These are phyloP conservation scores for Catostomus latipinnis DNA, from an alignment of 2,797 vertebrate genomes.

Conservation along the genomic window DNA sequence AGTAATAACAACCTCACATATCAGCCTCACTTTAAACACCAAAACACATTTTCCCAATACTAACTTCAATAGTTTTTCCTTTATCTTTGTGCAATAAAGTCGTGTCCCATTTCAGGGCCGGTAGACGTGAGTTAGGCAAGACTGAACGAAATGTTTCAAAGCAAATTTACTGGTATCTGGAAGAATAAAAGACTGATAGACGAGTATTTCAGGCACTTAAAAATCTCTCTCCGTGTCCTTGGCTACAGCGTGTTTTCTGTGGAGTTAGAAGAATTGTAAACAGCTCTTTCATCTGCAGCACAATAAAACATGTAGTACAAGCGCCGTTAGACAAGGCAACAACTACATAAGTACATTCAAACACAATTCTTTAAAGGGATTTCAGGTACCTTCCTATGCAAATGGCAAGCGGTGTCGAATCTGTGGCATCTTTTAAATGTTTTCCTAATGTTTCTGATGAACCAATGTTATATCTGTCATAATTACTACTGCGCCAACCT, in stretches of 20 bases:
- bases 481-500: background rate
- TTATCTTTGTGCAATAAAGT: slow-evolving; percentile 38
- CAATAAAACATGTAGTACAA: slow-evolving; percentile 50
- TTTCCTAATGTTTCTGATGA: background rate
- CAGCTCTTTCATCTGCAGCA: slow-evolving; percentile 58
- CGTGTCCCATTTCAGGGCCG: slow-evolving; percentile 21
- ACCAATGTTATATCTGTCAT: slow-evolving; percentile 6
- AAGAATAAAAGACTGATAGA: slow-evolving; percentile 54
- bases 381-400: slow-evolving; percentile 62
- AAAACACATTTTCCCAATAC: background rate
- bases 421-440: background rate
- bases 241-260: slow-evolving; percentile 79
- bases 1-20: background rate
- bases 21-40: background rate
- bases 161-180: slow-evolving; percentile 30
- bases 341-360: slow-evolving; percentile 70
- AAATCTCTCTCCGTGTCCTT: slow-evolving; percentile 78
- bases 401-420: slow-evolving; percentile 75
- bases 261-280: slow-evolving; percentile 35
- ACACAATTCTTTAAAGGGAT: slow-evolving; percentile 80
- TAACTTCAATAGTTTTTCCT: background rate
- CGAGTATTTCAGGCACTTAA: slow-evolving; percentile 83
- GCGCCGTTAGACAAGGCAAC: slow-evolving; percentile 69
- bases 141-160: slow-evolving; percentile 15
- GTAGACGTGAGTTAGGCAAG: slow-evolving; percentile 34